Conservation (phyloP, 2,797 vertebrate species). For the Zalophus californianus region DNA sequence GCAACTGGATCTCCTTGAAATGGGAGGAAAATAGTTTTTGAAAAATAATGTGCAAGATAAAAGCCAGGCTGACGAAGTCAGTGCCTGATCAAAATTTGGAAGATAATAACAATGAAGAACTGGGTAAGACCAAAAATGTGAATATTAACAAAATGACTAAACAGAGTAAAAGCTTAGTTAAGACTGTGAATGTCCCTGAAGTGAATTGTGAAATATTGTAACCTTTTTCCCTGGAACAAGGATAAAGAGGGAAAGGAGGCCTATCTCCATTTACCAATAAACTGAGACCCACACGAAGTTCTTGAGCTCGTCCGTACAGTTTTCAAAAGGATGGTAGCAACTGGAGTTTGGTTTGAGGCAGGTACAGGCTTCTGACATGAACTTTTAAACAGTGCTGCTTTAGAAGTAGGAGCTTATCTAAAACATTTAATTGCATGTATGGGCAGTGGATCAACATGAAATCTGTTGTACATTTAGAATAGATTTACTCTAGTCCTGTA, state of each 20-base stretch:
- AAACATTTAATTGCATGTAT: conserved; percentile 35
- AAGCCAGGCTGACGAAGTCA: conserved; percentile 6
- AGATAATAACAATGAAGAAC: conserved; percentile 55
- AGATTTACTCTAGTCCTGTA: not conserved
- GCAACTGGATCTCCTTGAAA: conserved; percentile 45
- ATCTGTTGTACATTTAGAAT: not conserved
- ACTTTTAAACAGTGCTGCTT: not conserved
- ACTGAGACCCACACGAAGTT: not conserved
- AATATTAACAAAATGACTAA: conserved; percentile 36
- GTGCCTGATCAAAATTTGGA: conserved; percentile 58
- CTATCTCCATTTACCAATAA: not conserved
- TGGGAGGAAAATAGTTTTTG: conserved; percentile 16
- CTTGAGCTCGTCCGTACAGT: not conserved
- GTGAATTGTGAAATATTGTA: not conserved
- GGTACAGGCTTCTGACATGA: not conserved
- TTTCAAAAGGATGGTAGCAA: not conserved
- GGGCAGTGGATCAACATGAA: not conserved
- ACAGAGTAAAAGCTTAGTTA: not conserved
- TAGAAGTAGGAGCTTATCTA: not conserved
- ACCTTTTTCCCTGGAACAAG: not conserved
- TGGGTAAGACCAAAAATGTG: not conserved
- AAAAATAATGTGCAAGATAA: conserved; percentile 43
- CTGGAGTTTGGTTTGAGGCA: conserved; percentile 6
- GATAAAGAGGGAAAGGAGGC: not conserved
- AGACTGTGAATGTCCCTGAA: not conserved